phyloP scores from a whole-genome alignment of 2,113 vertebrate genomes.

The Lynx canadensis region DNA sequence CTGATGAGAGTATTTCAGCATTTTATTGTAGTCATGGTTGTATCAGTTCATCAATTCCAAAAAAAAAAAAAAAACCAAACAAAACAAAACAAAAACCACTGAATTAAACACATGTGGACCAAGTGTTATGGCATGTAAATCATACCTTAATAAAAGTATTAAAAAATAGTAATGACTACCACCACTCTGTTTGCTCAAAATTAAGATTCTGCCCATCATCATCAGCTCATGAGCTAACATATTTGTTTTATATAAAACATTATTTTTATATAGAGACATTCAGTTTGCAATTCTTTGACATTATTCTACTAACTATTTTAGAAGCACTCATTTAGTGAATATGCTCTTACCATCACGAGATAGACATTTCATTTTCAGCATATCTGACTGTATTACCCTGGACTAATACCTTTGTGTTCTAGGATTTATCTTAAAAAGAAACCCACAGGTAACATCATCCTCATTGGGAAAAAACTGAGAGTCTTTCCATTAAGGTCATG shows the following conservation, averaged over 20 bases:
- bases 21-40: not conserved
- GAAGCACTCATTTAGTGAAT: slow-evolving; percentile 1
- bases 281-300: not conserved
- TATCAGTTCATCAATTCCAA: not conserved
- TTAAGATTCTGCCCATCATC: not conserved
- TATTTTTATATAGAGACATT: not conserved
- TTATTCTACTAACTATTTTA: slow-evolving; percentile 18
- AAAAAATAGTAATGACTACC: not conserved
- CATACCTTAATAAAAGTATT: not conserved
- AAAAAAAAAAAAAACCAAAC: not conserved
- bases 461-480: not conserved
- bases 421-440: not conserved
- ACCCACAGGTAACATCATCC: not conserved
- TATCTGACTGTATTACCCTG: not conserved
- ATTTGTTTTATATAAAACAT: not conserved
- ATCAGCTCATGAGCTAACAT: not conserved
- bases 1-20: not conserved
- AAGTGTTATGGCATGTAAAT: not conserved
- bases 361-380: not conserved
- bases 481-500: not conserved
- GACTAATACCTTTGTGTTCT: not conserved
- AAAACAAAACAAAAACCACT: not conserved
- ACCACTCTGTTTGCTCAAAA: not conserved
- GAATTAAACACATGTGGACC: not conserved
- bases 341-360: not conserved